Evolutionary conservation across 2,888 invertebrate species (phyloP).

Genomic region (Gasteruption jaculator): DNA sequence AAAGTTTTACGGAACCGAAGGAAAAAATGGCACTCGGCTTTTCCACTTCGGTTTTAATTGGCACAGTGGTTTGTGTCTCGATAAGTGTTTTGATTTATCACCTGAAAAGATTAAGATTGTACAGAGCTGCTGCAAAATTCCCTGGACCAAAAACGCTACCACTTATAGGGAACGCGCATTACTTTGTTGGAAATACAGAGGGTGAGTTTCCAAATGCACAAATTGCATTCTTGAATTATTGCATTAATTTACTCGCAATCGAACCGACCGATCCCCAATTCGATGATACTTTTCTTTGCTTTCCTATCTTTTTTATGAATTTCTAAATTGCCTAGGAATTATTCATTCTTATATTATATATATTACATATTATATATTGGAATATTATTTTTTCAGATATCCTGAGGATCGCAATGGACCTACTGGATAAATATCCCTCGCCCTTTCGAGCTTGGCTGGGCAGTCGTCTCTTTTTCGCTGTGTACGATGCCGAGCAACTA

Average conservation of each 20-base stretch:
- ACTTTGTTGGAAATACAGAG: conserved; percentile 28
- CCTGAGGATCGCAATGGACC: conserved; percentile 23
- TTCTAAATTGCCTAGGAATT: no score
- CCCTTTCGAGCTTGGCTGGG: conserved; percentile 32
- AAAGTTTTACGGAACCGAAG: neutral
- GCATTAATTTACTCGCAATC: neutral
- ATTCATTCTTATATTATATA: no score
- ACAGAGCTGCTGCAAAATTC: conserved; percentile 22
- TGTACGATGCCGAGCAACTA: conserved; percentile 30
- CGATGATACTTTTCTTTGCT: neutral
- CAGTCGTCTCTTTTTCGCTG: conserved; percentile 25
- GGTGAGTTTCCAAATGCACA: conserved; percentile 20
- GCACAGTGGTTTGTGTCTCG: conserved; percentile 15
- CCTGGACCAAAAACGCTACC: conserved; percentile 30
- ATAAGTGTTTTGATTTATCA: conserved; percentile 21
- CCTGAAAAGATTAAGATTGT: conserved; percentile 19
- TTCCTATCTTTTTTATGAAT: no score
- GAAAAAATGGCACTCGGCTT: conserved; percentile 11
- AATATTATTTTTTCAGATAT: conserved; percentile 26
- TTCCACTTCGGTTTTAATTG: conserved; percentile 8
- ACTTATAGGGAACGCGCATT: conserved; percentile 30
- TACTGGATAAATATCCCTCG: conserved; percentile 27
- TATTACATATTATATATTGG: no score
- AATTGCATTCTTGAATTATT: neutral
- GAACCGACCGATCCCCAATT: neutral